Conservation (phyloP, 1,140 invertebrate species). For the Chionoecetes opilio region DNA sequence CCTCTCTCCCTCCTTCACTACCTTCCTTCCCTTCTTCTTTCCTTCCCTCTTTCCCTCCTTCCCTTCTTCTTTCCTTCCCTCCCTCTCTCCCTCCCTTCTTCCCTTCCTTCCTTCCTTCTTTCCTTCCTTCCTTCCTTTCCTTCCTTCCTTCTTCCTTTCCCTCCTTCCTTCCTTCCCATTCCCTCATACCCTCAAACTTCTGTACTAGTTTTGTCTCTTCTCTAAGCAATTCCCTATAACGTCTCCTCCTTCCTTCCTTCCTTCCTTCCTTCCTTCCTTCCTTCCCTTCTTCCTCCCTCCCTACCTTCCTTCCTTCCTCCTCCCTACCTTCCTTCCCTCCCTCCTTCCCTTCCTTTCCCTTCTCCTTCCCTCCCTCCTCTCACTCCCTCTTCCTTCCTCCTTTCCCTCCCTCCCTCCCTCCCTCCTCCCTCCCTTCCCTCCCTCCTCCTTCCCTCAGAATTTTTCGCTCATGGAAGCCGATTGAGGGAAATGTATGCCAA, state of each 20-base stretch:
- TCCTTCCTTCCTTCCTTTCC: neutral
- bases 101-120: neutral
- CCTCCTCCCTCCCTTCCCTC: no score
- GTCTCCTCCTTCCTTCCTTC: neutral
- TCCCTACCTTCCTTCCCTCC: neutral
- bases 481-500: no score
- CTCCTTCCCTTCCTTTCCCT: neutral
- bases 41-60: no score
- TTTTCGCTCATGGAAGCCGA: no score
- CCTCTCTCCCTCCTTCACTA: neutral
- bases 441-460: no score
- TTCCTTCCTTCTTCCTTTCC: neutral
- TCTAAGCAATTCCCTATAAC: neutral
- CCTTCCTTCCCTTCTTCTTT: neutral
- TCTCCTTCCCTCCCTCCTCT: neutral
- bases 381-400: no score
- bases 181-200: neutral
- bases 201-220: no score
- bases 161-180: constrained; percentile 12
- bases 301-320: no score
- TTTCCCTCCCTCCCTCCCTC: no score
- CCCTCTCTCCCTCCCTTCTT: neutral
- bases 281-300: no score
- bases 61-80: neutral
- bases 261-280: no score